phyloP scores from a whole-genome alignment of 2,888 invertebrate species.

The Campoplex nolae region DNA sequence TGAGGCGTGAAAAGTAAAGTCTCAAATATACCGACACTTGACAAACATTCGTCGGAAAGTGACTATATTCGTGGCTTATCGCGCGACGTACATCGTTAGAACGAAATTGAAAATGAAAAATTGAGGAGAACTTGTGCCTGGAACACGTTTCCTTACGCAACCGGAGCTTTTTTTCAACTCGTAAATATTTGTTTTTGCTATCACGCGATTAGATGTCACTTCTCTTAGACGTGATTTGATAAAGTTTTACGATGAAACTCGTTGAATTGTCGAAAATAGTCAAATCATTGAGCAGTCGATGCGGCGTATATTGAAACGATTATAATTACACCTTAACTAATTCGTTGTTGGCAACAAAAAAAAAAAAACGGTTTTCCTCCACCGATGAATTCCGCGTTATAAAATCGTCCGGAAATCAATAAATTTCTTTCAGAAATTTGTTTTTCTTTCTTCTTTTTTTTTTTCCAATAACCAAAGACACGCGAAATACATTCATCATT shows the following conservation, averaged over 20 bases:
- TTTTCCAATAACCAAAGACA: neutral
- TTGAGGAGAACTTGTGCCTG: neutral
- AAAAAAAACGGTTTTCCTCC: neutral
- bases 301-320: neutral
- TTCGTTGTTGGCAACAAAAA: neutral
- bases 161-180: neutral
- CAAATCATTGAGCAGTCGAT: neutral
- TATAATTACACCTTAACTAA: neutral
- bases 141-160: neutral
- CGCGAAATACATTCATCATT: neutral
- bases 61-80: neutral
- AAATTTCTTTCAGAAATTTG: too few relatives aligned
- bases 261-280: neutral
- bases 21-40: too few relatives aligned
- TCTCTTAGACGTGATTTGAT: neutral
- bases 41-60: neutral
- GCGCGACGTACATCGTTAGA: neutral
- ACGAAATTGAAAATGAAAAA: neutral
- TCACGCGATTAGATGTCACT: neutral
- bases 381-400: too few relatives aligned
- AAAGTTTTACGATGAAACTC: neutral
- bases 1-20: too few relatives aligned
- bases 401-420: too few relatives aligned
- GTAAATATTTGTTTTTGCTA: slow-evolving; percentile 26
- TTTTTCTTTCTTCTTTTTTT: too few relatives aligned